phyloP scores from a whole-genome alignment of 2,113 vertebrate genomes.

The Gobius niger region DNA sequence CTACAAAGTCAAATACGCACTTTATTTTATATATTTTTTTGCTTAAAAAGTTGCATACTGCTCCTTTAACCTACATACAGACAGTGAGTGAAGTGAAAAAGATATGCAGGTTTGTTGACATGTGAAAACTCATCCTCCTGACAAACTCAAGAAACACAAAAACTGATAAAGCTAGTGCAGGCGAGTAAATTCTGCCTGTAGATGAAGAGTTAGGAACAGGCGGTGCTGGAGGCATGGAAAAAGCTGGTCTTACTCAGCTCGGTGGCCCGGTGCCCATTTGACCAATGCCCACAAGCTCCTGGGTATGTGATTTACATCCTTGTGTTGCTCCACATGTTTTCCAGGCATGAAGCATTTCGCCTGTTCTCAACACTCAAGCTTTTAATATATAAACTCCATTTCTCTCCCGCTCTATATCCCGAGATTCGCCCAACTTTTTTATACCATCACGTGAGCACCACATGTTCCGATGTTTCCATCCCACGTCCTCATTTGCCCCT shows the following conservation, averaged over 20 bases:
- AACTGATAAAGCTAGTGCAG: neutral
- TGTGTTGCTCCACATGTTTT: slow-evolving; percentile 21
- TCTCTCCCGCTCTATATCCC: slow-evolving; percentile 7
- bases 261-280: slow-evolving; percentile 41
- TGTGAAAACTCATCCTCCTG: no score
- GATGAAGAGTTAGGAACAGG: slow-evolving; percentile 22
- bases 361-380: slow-evolving; percentile 22
- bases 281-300: slow-evolving; percentile 43
- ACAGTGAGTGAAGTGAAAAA: no score
- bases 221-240: slow-evolving; percentile 55
- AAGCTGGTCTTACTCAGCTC: slow-evolving; percentile 54
- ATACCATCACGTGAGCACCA: slow-evolving; percentile 10
- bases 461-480: slow-evolving; percentile 35
- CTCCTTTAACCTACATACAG: no score
- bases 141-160: no score
- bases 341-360: slow-evolving; percentile 29
- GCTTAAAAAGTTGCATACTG: no score
- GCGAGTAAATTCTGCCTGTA: neutral
- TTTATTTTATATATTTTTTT: no score
- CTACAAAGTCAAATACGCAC: no score
- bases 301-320: slow-evolving; percentile 41
- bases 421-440: slow-evolving; percentile 30
- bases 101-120: no score
- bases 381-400: neutral
- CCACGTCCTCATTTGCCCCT: slow-evolving; percentile 46